Base-by-base conservation (phyloP, 2,113 vertebrate genomes). In the Bos indicus region DNA sequence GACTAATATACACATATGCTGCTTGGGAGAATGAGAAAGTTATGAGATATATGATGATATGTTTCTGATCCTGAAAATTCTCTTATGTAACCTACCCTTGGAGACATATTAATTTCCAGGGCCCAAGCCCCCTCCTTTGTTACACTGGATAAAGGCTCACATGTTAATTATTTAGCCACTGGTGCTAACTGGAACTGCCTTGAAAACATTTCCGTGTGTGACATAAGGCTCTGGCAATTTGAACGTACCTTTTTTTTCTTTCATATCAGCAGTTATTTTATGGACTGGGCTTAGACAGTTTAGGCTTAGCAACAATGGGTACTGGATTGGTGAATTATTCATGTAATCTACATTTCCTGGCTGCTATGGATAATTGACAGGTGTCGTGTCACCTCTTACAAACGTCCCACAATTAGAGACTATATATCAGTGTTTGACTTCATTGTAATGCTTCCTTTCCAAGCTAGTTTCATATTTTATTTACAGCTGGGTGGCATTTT, bases 281-380 rank as follows among this genome's bases (percentile, higher is more conserved):
- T 16, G 81, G 95, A 98, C 78, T 97, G 92, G 98, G 98, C 83
- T 98, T 98, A 98, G 97, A 84, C 7, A 0, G 88, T 54, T 98
- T 99, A 98, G 98, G 88, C 81, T 98, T 99, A 98, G 98, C 98
- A 98, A 98, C 98, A 98, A 98, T 99, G 97, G 98, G 95, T 97
- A 98, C 94, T 81, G 78, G 96, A 95, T 98, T 98, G 96, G 98
- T 99, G 98, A 99, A 99, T 99, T 99, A 99, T 99, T 99, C 98
- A 99, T 99, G 97, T 97, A 98, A 98, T 98, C 97, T 99, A 98
- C 98, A 98, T 98, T 99, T 99, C 98, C 97, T 98, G 98, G 97
- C 90, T 98, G 97, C 98, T 99, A 74, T 91, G 87, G 98, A 96
- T 99, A 99, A 99, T 98, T 99, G 99, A 99, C 99, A 99, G 98